Percentiles rank a stretch among this genome's conserved stretches.
phyloP scores from a whole-genome alignment of 2,888 invertebrate genomes.

The Acanthosoma haemorrhoidale region DNA sequence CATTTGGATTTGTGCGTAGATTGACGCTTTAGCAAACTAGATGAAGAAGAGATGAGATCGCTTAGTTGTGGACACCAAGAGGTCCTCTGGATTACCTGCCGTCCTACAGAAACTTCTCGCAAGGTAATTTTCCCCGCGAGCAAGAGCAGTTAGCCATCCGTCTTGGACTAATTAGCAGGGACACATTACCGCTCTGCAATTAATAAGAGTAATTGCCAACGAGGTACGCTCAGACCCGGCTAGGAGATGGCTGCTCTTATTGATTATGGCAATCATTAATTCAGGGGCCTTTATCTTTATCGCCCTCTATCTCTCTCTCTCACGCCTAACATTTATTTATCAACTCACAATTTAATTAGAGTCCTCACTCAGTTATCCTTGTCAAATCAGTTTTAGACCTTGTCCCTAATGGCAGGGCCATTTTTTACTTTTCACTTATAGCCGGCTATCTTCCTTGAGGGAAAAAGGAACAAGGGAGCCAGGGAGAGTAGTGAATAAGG shows the following conservation, averaged over 20 bases:
- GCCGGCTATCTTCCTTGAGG: background rate
- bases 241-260: too few relatives aligned
- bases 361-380: background rate
- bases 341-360: slow-evolving; percentile 2
- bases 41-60: too few relatives aligned
- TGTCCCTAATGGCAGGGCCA: background rate
- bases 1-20: too few relatives aligned
- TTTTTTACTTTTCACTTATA: background rate
- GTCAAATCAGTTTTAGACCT: background rate
- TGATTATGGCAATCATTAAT: background rate
- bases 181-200: background rate
- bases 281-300: too few relatives aligned
- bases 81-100: too few relatives aligned
- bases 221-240: background rate
- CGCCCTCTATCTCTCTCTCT: too few relatives aligned
- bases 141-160: background rate
- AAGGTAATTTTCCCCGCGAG: background rate
- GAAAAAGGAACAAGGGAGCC: background rate
- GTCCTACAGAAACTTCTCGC: too few relatives aligned
- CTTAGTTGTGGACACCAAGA: too few relatives aligned
- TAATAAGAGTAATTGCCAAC: background rate
- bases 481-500: too few relatives aligned
- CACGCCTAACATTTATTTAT: background rate
- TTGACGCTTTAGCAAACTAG: too few relatives aligned
- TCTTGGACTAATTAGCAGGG: background rate